Percentiles rank a stretch among this genome's conserved stretches.
Evolutionary conservation across 2,888 invertebrate species (phyloP).

Genomic region (Cephus sareptanus): DNA sequence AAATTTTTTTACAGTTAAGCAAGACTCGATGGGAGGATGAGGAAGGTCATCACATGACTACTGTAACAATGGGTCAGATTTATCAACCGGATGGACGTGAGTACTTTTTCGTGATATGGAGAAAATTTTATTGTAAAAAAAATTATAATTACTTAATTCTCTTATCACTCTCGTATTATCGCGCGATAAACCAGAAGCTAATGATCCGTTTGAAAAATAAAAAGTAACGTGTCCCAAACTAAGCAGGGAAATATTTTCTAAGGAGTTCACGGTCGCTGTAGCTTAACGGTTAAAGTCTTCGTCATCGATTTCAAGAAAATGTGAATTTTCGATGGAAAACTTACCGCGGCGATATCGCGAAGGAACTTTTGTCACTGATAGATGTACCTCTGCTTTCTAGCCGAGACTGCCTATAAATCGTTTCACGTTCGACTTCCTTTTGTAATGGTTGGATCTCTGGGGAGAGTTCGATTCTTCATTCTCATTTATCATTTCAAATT

Average conservation of each 20-base stretch:
- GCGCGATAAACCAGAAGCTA: neutral
- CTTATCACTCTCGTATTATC: too few species aligned
- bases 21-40: slow-evolving; percentile 27
- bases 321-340: neutral
- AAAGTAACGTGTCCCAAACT: neutral
- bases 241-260: neutral
- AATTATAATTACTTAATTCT: too few species aligned
- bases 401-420: neutral
- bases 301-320: neutral
- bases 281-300: neutral
- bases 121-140: neutral
- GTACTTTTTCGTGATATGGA: neutral
- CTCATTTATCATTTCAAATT: neutral
- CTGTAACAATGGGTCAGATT: slow-evolving; percentile 26
- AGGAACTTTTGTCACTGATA: neutral
- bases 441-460: neutral
- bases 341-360: neutral
- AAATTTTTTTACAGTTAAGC: slow-evolving; percentile 18
- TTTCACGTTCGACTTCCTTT: neutral
- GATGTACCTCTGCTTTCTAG: neutral
- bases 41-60: slow-evolving; percentile 26
- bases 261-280: neutral
- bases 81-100: slow-evolving; percentile 28
- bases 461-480: neutral
- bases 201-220: neutral